A percentile compares a stretch with the other conserved stretches of the same genome.
Conservation (phyloP, 2,113 vertebrate genomes). For the Notothenia rossii region DNA sequence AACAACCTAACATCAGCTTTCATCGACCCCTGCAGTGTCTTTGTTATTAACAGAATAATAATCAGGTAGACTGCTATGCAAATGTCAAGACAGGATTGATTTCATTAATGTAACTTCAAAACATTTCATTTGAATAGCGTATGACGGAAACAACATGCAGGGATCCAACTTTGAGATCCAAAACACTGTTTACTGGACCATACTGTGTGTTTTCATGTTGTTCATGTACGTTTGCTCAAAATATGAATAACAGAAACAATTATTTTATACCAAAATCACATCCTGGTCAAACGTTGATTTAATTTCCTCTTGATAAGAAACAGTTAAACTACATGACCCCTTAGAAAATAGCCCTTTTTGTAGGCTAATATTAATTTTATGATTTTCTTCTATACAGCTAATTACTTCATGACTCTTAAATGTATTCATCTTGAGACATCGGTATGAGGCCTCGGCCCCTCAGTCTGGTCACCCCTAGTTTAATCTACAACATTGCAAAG, state of each 20-base stretch:
- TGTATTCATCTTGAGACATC: neutral
- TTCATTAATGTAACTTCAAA: neutral
- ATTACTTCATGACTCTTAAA: neutral
- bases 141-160: constrained; percentile 34
- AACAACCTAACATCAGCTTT: constrained; percentile 11
- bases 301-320: neutral
- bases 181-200: neutral
- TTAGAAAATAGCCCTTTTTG: neutral
- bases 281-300: neutral
- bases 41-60: neutral
- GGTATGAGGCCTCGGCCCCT: neutral
- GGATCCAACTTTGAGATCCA: constrained; percentile 3
- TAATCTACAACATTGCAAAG: neutral
- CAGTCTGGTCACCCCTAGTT: neutral
- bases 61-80: neutral
- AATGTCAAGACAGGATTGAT: neutral
- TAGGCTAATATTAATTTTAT: neutral
- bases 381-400: neutral
- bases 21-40: neutral
- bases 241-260: neutral
- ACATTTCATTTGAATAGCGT: neutral
- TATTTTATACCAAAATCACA: neutral
- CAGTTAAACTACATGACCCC: neutral
- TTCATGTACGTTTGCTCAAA: neutral
- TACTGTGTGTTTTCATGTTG: neutral